Conservation (phyloP, 2,797 vertebrate genomes). For the Microctenopoma stevenorrisi region DNA sequence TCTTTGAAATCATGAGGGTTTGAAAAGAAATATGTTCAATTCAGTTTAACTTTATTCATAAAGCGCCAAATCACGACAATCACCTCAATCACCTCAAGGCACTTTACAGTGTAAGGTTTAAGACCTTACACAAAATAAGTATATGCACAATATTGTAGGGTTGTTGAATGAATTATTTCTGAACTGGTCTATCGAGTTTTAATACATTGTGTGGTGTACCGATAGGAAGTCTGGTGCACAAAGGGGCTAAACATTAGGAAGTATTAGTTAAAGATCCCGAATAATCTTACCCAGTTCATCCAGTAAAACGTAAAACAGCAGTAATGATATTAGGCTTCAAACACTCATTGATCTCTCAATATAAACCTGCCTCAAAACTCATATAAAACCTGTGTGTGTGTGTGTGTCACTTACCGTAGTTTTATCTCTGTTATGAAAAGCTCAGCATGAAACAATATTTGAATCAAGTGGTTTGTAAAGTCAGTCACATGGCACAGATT, state of each 20-base stretch:
- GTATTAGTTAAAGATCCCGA: background rate
- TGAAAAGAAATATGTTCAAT: background rate
- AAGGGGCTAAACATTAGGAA: background rate
- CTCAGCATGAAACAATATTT: slow-evolving; percentile 1
- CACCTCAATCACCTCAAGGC: too few species aligned
- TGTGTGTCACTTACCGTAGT: background rate
- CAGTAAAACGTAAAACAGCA: background rate
- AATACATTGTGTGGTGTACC: background rate
- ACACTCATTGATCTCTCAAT: slow-evolving; percentile 1
- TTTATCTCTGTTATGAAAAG: background rate
- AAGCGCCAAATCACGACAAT: too few species aligned
- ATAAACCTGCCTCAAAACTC: background rate
- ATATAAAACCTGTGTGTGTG: background rate
- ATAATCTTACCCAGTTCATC: background rate
- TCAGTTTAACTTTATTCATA: too few species aligned
- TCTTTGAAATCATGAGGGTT: background rate
- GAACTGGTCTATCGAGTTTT: background rate
- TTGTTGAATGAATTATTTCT: background rate
- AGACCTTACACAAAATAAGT: too few species aligned
- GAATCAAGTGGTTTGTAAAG: slow-evolving; percentile 10
- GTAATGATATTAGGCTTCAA: background rate
- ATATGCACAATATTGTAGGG: too few species aligned
- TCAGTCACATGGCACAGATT: background rate
- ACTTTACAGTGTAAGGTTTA: too few species aligned
- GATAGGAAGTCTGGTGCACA: background rate